Conservation (phyloP, 2,113 vertebrate species). For the Taurulus bubalis region DNA sequence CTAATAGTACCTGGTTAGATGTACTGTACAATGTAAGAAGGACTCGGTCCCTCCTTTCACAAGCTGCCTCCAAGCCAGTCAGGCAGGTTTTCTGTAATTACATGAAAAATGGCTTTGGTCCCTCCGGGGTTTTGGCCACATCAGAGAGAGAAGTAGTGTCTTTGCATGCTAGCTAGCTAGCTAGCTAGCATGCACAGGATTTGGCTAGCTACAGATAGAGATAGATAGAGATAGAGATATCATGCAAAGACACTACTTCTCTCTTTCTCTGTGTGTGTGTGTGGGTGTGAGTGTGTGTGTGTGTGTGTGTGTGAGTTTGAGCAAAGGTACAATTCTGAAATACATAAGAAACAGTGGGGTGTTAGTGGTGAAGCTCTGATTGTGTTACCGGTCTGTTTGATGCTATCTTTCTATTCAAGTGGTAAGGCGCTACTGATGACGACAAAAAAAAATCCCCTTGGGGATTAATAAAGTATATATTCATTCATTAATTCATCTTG, state of each 20-base stretch:
- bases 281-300: neutral
- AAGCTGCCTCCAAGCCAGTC: slow-evolving; percentile 78
- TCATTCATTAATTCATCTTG: no score
- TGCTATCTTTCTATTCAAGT: neutral
- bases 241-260: no score
- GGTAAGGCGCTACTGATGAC: no score
- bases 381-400: neutral
- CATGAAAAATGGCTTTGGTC: slow-evolving; percentile 81
- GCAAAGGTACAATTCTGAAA: slow-evolving; percentile 1
- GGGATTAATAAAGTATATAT: no score
- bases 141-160: slow-evolving; percentile 56
- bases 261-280: no score
- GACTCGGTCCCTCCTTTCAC: slow-evolving; percentile 62
- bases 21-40: slow-evolving; percentile 55
- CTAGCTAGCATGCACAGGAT: no score
- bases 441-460: no score
- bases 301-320: slow-evolving; percentile 6
- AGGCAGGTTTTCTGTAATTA: slow-evolving; percentile 84
- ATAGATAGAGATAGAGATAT: no score
- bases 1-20: slow-evolving; percentile 41
- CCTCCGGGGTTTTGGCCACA: slow-evolving; percentile 77
- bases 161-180: slow-evolving; percentile 21
- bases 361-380: slow-evolving; percentile 1
- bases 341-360: neutral
- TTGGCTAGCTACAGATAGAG: no score